These are phyloP conservation scores for Hirtodrosophila duncani DNA, from an alignment of 2,888 invertebrate species.

Conservation along the genomic window DNA sequence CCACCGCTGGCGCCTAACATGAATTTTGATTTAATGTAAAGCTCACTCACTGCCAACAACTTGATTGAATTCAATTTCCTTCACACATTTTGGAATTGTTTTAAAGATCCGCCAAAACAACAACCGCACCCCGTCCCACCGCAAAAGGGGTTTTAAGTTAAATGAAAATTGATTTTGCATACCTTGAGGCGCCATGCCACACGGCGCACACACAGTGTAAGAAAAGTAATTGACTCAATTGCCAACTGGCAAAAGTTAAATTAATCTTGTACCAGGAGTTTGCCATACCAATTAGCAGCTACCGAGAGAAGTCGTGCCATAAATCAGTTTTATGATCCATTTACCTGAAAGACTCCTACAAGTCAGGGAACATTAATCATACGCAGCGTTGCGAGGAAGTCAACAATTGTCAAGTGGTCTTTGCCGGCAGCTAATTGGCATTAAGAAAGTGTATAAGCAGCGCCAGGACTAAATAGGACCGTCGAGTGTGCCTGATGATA, in stretches of 20 bases:
- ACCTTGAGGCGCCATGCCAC: constrained; percentile 11
- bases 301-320: constrained; percentile 13
- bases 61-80: constrained; percentile 46
- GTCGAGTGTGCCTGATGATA: too few species aligned
- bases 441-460: too few species aligned
- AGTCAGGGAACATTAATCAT: constrained; percentile 48
- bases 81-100: constrained; percentile 19
- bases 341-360: neutral
- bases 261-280: constrained; percentile 27
- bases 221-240: too few species aligned
- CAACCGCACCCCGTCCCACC: neutral
- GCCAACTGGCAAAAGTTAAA: constrained; percentile 39
- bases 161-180: constrained; percentile 28
- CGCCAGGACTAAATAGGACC: too few species aligned
- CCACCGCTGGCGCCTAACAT: constrained; percentile 8
- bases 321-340: constrained; percentile 41
- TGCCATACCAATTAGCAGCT: constrained; percentile 34
- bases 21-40: constrained; percentile 53
- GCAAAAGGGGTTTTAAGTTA: neutral
- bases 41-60: constrained; percentile 25
- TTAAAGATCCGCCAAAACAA: too few species aligned
- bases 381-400: constrained; percentile 41
- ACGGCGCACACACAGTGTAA: too few species aligned
- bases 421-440: constrained; percentile 7
- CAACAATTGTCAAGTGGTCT: constrained; percentile 26